These are phyloP conservation scores for Hesperia comma DNA, from an alignment of 2,888 invertebrate species.

Conservation along the genomic window DNA sequence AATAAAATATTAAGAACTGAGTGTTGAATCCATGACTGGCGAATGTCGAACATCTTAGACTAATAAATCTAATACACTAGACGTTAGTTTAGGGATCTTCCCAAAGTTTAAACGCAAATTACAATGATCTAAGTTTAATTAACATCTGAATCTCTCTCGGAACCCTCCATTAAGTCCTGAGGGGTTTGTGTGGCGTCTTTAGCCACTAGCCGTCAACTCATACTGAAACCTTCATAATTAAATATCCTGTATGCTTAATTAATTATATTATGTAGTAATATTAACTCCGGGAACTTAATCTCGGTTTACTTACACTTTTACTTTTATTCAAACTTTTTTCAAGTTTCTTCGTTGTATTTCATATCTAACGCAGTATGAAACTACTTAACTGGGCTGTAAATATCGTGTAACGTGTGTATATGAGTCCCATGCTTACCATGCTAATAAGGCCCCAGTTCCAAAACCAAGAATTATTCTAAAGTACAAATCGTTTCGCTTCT, in stretches of 20 bases:
- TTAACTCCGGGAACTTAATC: too few relatives aligned
- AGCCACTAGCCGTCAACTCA: background rate
- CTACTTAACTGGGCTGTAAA: too few relatives aligned
- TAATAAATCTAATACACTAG: background rate
- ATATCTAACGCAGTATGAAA: too few relatives aligned
- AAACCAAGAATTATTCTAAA: slow-evolving; percentile 60
- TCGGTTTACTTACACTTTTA: too few relatives aligned
- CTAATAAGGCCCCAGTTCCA: slow-evolving; percentile 61
- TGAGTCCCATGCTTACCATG: slow-evolving; percentile 63
- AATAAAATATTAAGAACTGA: too few relatives aligned
- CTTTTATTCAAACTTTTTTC: too few relatives aligned
- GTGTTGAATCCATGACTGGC: too few relatives aligned
- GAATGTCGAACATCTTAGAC: background rate
- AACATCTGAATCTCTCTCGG: slow-evolving; percentile 1
- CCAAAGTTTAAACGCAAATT: slow-evolving; percentile 6
- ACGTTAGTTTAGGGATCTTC: background rate
- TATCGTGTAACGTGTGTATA: too few relatives aligned
- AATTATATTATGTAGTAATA: background rate
- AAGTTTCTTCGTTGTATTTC: too few relatives aligned
- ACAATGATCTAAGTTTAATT: slow-evolving; percentile 9
- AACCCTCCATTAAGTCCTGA: slow-evolving; percentile 4
- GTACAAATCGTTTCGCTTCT: slow-evolving; percentile 56
- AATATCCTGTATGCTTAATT: background rate
- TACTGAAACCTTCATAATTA: background rate
- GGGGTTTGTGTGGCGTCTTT: slow-evolving; percentile 4